phyloP scores from a whole-genome alignment of 2,797 vertebrate species.

The Champsocephalus esox region DNA sequence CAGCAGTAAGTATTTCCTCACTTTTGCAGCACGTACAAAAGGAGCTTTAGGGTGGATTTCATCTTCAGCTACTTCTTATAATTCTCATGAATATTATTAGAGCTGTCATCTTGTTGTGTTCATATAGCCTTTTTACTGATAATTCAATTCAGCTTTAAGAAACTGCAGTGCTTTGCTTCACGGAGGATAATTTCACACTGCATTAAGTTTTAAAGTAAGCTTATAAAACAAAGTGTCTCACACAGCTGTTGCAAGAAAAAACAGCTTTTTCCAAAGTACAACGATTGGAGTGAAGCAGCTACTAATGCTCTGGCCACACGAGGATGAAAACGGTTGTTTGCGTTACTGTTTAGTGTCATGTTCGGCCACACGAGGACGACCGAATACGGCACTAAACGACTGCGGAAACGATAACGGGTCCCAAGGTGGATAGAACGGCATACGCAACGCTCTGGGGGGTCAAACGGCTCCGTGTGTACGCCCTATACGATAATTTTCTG shows the following conservation, averaged over 20 bases:
- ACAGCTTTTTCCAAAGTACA: not conserved
- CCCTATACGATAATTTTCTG: too few species aligned
- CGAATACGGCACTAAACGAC: too few species aligned
- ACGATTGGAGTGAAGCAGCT: conserved; percentile 11
- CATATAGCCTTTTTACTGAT: conserved; percentile 6
- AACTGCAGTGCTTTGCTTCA: not conserved
- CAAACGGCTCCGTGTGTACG: too few species aligned
- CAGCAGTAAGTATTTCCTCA: conserved; percentile 8
- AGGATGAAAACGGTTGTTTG: too few species aligned
- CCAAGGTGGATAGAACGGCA: too few species aligned
- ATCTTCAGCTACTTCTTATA: conserved; percentile 9
- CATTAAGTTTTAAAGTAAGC: conserved; percentile 32
- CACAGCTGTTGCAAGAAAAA: conserved; percentile 3
- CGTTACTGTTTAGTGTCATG: too few species aligned
- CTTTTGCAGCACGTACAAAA: conserved; percentile 2
- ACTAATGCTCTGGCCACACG: not conserved
- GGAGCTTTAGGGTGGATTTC: conserved; percentile 12
- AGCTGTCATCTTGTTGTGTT: conserved; percentile 3
- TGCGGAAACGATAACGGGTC: too few species aligned
- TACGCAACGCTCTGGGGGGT: too few species aligned
- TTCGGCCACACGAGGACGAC: too few species aligned
- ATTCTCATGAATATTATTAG: conserved; percentile 18
- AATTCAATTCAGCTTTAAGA: conserved; percentile 15
- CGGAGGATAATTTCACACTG: conserved; percentile 22
- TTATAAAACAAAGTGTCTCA: conserved; percentile 16